phyloP scores from a whole-genome alignment of 2,888 invertebrate genomes.

The Nineta flava region DNA sequence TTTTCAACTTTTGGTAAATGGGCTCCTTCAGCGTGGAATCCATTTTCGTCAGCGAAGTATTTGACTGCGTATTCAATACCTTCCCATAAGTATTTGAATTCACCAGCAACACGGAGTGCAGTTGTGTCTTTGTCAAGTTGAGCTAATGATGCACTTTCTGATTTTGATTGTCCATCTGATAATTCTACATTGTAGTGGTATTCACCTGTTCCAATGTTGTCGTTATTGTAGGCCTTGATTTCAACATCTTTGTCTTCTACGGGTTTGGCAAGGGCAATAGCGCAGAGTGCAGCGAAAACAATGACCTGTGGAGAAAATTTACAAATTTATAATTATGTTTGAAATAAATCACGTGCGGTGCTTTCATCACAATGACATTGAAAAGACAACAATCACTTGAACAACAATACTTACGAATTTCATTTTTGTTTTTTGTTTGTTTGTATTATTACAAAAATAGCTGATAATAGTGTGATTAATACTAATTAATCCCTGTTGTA shows the following conservation, averaged over 20 bases:
- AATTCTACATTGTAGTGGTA: slow-evolving; percentile 19
- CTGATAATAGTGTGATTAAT: too few relatives aligned
- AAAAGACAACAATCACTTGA: too few relatives aligned
- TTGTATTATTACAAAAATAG: too few relatives aligned
- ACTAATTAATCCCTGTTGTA: too few relatives aligned
- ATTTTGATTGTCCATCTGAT: slow-evolving; percentile 31
- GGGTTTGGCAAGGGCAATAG: slow-evolving; percentile 18
- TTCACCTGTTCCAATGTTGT: slow-evolving; percentile 21
- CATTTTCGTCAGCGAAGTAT: slow-evolving; percentile 28
- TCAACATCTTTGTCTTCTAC: slow-evolving; percentile 14
- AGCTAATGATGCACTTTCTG: slow-evolving; percentile 33
- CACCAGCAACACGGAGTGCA: slow-evolving; percentile 32
- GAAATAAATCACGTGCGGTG: too few relatives aligned
- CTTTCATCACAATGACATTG: too few relatives aligned
- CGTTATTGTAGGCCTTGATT: slow-evolving; percentile 19
- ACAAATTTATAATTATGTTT: too few relatives aligned
- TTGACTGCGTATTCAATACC: slow-evolving; percentile 28
- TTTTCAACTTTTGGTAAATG: slow-evolving; percentile 22
- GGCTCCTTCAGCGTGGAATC: slow-evolving; percentile 29
- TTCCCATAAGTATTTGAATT: slow-evolving; percentile 37
- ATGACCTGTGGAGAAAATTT: slow-evolving; percentile 1
- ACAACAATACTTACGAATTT: too few relatives aligned
- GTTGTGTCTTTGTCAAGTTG: slow-evolving; percentile 36
- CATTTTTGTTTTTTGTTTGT: too few relatives aligned
- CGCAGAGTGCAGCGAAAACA: slow-evolving; percentile 13